Evolutionary conservation across 2,888 invertebrate genomes (phyloP).

Genomic region (Drosophila stalkeri): DNA sequence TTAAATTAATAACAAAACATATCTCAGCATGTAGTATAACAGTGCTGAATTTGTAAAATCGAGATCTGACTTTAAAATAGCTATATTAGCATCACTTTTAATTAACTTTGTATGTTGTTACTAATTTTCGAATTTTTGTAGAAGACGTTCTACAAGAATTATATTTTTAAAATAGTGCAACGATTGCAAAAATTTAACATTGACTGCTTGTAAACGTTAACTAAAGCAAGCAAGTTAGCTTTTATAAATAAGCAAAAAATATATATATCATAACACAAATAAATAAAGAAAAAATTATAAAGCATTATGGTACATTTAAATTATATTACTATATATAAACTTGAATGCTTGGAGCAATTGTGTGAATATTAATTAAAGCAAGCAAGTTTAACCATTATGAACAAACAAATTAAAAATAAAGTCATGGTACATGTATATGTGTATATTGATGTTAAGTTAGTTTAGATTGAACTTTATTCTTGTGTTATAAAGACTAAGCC

Average conservation of each 20-base stretch:
- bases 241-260: background rate
- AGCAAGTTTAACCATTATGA: background rate
- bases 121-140: background rate
- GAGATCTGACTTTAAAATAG: background rate
- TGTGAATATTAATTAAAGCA: background rate
- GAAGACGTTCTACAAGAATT: background rate
- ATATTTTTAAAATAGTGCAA: background rate
- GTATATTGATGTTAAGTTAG: background rate
- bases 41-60: background rate
- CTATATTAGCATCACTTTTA: background rate
- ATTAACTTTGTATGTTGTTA: background rate
- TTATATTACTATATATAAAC: background rate
- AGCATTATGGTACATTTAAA: background rate
- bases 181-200: background rate
- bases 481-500: no score
- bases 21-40: no score
- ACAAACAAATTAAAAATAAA: background rate
- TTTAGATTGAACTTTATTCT: background rate
- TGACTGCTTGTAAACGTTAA: background rate
- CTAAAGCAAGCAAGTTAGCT: background rate
- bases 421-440: background rate
- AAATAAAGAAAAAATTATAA: background rate
- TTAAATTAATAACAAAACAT: no score
- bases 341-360: background rate
- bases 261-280: background rate